These are phyloP conservation scores for Sitta europaea DNA, from an alignment of 2,113 vertebrate species.

Conservation along the genomic window DNA sequence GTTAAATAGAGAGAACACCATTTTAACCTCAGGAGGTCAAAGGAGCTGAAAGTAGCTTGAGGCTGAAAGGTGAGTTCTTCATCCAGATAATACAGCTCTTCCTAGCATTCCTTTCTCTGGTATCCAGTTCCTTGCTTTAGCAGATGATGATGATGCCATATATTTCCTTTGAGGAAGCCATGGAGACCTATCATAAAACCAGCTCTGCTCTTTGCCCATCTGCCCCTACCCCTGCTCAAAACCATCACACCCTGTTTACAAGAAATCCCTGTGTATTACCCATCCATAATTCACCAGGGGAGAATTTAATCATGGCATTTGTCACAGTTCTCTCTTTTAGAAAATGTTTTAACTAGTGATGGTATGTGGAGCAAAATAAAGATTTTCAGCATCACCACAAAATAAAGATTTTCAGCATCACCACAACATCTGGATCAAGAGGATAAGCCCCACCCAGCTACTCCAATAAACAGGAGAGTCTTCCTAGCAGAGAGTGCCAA, in stretches of 20 bases:
- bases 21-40: background rate
- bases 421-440: background rate
- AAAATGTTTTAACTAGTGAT: background rate
- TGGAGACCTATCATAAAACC: background rate
- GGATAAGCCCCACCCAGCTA: background rate
- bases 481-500: background rate
- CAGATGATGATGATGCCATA: background rate
- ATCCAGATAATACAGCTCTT: background rate
- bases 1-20: background rate
- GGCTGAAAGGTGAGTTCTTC: background rate
- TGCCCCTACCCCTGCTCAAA: background rate
- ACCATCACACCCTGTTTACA: too few relatives aligned
- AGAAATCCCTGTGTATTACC: background rate
- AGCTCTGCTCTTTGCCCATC: background rate
- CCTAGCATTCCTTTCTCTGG: background rate
- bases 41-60: background rate
- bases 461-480: background rate
- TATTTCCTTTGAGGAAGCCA: background rate
- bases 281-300: background rate
- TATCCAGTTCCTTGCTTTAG: background rate
- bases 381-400: background rate
- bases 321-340: background rate
- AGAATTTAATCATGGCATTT: background rate
- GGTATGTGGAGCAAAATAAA: background rate
- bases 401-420: background rate